A percentile compares a stretch with the other conserved stretches of the same genome.
Evolutionary conservation across 2,113 vertebrate genomes (phyloP).

Genomic region (Ceratotherium simum): DNA sequence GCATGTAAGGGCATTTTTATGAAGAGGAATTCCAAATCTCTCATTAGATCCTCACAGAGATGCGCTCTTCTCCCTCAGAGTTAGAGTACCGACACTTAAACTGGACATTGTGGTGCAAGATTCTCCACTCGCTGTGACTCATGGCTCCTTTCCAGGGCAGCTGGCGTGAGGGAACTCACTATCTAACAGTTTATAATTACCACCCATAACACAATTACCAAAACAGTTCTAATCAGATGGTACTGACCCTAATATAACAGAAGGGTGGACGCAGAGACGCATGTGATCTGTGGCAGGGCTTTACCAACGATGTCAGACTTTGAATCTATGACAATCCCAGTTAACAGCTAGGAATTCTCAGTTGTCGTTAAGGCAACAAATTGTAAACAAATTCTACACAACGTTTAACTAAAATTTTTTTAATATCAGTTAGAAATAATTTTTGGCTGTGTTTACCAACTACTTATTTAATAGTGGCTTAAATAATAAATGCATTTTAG

Average conservation of each 20-base stretch:
- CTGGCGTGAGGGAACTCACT: background rate
- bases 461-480: background rate
- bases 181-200: conserved; percentile 10
- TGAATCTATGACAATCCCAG: background rate
- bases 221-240: background rate
- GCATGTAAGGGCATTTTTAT: background rate
- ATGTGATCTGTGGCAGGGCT: background rate
- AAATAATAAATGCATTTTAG: background rate
- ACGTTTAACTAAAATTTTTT: background rate
- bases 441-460: background rate
- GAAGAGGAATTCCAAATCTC: background rate
- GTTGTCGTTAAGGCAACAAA: background rate
- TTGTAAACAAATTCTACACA: background rate
- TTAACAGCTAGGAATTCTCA: background rate
- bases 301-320: background rate
- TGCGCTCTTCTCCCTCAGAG: background rate
- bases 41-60: background rate
- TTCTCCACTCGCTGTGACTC: background rate
- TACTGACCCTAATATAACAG: background rate
- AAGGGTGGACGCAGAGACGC: background rate
- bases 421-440: background rate
- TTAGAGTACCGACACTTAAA: background rate
- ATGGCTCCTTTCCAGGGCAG: background rate
- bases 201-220: background rate
- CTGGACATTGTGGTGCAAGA: background rate